Evolutionary conservation across 2,888 invertebrate genomes (phyloP).

Genomic region (Tachina lurida): DNA sequence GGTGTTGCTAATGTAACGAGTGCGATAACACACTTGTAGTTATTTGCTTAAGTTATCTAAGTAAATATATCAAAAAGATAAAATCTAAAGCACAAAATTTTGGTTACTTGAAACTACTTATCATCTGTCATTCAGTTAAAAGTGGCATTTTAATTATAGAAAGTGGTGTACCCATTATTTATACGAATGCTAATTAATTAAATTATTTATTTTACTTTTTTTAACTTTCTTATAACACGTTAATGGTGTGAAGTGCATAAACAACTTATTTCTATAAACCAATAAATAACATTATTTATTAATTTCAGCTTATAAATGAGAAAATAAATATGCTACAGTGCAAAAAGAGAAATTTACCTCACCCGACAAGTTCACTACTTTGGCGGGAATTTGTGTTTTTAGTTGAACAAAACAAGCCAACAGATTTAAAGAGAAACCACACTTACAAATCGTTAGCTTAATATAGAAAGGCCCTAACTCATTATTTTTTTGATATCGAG

Average conservation of each 20-base stretch:
- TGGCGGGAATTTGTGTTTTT: conserved; percentile 6
- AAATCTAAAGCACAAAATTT: background rate
- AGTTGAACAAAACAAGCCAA: no score
- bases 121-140: background rate
- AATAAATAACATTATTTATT: conserved; percentile 16
- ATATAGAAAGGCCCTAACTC: no score
- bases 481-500: background rate
- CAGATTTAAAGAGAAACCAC: background rate
- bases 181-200: background rate
- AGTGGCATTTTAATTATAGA: conserved; percentile 3
- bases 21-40: background rate
- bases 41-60: conserved; percentile 3
- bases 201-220: background rate
- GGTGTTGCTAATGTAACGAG: background rate
- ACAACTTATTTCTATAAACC: conserved; percentile 7
- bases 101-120: background rate
- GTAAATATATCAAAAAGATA: background rate
- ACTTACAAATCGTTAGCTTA: no score
- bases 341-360: conserved; percentile 13
- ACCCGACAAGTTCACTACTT: conserved; percentile 48
- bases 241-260: conserved; percentile 3
- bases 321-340: background rate
- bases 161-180: background rate
- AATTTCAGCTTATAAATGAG: background rate
- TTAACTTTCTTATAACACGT: background rate